Evolutionary conservation across 2,113 vertebrate genomes (phyloP), one percentile per base, ranked within the genome.

Genomic region (Climacteris rufus): DNA sequence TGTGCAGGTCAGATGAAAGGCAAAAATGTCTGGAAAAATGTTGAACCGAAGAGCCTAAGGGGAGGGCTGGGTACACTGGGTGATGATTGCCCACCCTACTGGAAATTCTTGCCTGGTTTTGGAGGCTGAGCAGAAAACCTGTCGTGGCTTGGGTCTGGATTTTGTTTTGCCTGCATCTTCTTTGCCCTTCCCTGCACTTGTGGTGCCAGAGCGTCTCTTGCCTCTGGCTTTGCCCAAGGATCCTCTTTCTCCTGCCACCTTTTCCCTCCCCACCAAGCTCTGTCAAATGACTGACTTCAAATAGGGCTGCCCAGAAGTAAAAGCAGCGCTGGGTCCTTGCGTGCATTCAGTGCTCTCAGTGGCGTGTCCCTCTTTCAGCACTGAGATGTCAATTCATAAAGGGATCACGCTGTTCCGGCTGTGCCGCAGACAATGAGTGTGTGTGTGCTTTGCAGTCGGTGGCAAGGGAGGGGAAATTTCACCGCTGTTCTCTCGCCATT

Each of bases 311-410:
- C 50, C 91, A 94, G 91, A 64, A 89, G 89, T 77, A 83, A 84
- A 89, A 89, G 90, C 71, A 54, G 81, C 0, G 6, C 80, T 33
- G 80, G 91, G 77, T 82, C 31, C 78, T 94, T 96, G 89, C 2
- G 9, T 79, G 90, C 92, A 68, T 92, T 93, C 92, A 92, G 85
- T 5, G 24, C 82, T 91, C 87, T 86, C 89, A 79, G 89, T 13
- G 17, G 89, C 44, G 10, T 97, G 93, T 91, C 86, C 89, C 71
- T 88, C 89, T 89, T 82, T 94, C 82, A 96, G 82, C 76, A 31
- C 85, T 56, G 57, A 92, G 81, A 91, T 97, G 88, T 96, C 95
- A 91, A 94, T 96, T 90, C 90, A 95, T 92, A 91, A 87, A 95
- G 91, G 89, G 94, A 90, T 95, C 94, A 85, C 35, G 86, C 94